Evolutionary conservation across 2,113 vertebrate genomes (phyloP).

Genomic region (Lepus americanus): DNA sequence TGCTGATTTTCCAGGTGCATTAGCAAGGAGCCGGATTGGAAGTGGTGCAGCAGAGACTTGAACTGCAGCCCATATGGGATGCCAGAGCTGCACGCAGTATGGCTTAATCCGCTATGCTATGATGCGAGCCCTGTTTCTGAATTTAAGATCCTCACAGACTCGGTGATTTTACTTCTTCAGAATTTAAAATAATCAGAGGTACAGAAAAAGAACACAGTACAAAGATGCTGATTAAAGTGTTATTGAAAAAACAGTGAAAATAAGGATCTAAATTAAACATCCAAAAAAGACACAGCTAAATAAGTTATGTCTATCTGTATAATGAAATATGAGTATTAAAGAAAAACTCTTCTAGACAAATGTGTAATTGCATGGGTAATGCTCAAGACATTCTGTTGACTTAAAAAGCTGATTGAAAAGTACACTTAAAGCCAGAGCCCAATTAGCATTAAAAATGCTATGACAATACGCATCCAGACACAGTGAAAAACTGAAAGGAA

Average conservation of each 20-base stretch:
- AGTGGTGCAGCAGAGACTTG: too few species aligned
- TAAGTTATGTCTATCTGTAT: background rate
- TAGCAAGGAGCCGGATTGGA: too few species aligned
- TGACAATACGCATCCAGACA: background rate
- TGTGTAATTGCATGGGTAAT: background rate
- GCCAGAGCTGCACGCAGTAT: background rate
- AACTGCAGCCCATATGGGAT: too few species aligned
- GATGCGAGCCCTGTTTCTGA: too few species aligned
- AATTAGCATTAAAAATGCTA: slow-evolving; percentile 10
- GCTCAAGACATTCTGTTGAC: background rate
- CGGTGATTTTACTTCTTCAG: background rate
- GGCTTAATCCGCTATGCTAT: background rate
- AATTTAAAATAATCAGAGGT: slow-evolving; percentile 21
- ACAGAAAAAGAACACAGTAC: background rate
- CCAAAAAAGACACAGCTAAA: background rate
- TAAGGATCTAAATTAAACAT: background rate
- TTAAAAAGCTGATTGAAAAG: background rate
- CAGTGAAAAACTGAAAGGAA: background rate
- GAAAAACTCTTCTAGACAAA: slow-evolving; percentile 38
- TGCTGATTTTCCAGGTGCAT: too few species aligned
- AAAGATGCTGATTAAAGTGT: slow-evolving; percentile 7
- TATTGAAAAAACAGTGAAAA: slow-evolving; percentile 24
- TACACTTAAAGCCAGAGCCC: background rate
- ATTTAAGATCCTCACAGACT: background rate
- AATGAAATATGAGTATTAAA: slow-evolving; percentile 21